Evolutionary conservation across 2,113 vertebrate genomes (phyloP).

Genomic region (Actenoides lindsayi): DNA sequence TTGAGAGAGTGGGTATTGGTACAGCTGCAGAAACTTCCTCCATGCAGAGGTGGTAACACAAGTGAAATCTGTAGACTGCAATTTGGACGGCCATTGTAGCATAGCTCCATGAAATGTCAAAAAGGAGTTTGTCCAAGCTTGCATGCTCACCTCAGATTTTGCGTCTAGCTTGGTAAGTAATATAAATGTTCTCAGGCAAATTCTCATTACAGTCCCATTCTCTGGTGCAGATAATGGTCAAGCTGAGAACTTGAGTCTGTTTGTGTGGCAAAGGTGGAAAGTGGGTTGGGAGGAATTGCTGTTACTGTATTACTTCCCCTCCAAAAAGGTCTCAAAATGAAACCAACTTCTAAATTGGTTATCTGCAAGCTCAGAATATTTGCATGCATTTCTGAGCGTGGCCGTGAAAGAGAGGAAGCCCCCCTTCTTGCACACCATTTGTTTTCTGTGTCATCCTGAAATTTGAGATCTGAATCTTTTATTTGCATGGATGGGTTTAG

Average conservation of each 20-base stretch:
- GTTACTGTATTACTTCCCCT: slow-evolving; percentile 54
- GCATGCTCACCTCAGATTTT: neutral
- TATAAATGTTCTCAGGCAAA: neutral
- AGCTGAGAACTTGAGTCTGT: neutral
- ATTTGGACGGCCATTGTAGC: neutral
- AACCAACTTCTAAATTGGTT: slow-evolving; percentile 40
- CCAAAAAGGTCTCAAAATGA: slow-evolving; percentile 37
- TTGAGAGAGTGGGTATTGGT: neutral
- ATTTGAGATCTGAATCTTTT: neutral
- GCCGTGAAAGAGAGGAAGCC: neutral
- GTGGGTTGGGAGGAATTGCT: slow-evolving; percentile 35
- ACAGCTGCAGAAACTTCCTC: neutral
- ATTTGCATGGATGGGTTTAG: neutral
- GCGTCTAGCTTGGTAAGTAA: neutral
- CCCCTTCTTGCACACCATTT: neutral
- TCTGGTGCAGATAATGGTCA: neutral
- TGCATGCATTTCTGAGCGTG: slow-evolving; percentile 17
- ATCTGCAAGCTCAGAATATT: neutral
- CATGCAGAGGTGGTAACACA: neutral
- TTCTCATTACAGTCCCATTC: neutral
- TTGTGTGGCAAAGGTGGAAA: neutral
- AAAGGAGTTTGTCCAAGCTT: neutral
- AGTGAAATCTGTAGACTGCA: neutral
- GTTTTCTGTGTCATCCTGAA: slow-evolving; percentile 5
- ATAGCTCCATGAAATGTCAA: neutral